Conservation (phyloP, 2,888 invertebrate species). For the Epinotia demarniana region DNA sequence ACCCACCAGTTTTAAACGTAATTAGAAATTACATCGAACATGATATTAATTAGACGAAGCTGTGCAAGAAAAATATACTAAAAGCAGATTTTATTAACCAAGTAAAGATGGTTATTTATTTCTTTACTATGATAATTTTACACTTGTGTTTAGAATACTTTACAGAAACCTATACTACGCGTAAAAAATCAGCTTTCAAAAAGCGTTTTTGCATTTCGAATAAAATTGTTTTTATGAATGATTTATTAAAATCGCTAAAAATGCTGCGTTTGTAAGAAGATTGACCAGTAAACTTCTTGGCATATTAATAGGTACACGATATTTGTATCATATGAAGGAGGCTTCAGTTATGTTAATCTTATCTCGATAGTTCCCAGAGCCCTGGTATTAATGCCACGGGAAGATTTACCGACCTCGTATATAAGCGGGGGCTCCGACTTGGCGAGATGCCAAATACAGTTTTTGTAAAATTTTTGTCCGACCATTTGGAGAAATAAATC, state of each 20-base stretch:
- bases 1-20: constrained; percentile 1
- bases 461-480: constrained; percentile 69
- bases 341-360: constrained; percentile 51
- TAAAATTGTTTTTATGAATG: neutral
- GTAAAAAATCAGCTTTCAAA: neutral
- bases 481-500: constrained; percentile 66
- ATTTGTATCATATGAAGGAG: constrained; percentile 13
- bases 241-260: too few species aligned
- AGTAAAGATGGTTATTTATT: neutral
- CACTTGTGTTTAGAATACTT: neutral
- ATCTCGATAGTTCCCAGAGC: constrained; percentile 58
- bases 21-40: neutral
- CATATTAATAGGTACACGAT: constrained; percentile 7
- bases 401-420: constrained; percentile 64
- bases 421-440: constrained; percentile 58
- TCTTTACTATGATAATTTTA: neutral
- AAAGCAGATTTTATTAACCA: neutral
- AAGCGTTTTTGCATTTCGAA: neutral
- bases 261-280: too few species aligned
- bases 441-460: constrained; percentile 66
- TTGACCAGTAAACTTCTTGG: constrained; percentile 20
- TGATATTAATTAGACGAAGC: neutral
- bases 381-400: constrained; percentile 55
- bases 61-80: neutral
- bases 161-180: neutral